Base-by-base conservation (phyloP, 2,888 invertebrate genomes). In the Oxyteleia sp. region DNA sequence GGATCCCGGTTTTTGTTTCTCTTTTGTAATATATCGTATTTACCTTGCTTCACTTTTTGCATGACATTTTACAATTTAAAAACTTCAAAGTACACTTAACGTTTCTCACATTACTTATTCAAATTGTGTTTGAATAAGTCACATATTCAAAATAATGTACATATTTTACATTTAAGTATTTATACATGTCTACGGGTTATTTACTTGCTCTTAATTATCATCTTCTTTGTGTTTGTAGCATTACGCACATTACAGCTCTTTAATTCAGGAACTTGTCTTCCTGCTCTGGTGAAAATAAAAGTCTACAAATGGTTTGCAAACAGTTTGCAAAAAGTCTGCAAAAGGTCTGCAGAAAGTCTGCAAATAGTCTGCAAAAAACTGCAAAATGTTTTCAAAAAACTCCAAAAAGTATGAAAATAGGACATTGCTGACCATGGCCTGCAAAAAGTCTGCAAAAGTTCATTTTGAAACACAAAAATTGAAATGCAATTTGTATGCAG, bases 1-100 rank as follows among this genome's bases (percentile, higher is more conserved):
- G 64, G 51, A 51, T 8, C 23, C 8, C 10, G 13, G 38, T 38
- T 51, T 64, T 51, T 64, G 63, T 64, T 49, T 49, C 26, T 8
- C 38, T 64, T 38, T 38, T 38, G 23, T 51, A 29, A 51, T 23
- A 47, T 51, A 38, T 38, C 15, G 23, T 38, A 51, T 64, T 51
- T 51, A 38, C 32, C 51, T 64, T 38, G 38, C 64, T 64, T 64
- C 64, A 51, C 64, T 64, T 64, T 64, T 38, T 20, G 38, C 47
- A 47, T 32, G 18, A 47, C n/a, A 47, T 63, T 63, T 63, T 35
- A 63, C 32, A 32, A 47, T 47, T 47, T 47, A 47, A 47, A n/a
- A 63, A 47, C 20, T 47, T n/a, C 5, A 47, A 63, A 41, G 59
- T 59, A 45, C 32, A 61, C 16, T 45, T 29, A 61, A 10, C 26